Conservation (phyloP, 2,797 vertebrate species). For the Acomys russatus region DNA sequence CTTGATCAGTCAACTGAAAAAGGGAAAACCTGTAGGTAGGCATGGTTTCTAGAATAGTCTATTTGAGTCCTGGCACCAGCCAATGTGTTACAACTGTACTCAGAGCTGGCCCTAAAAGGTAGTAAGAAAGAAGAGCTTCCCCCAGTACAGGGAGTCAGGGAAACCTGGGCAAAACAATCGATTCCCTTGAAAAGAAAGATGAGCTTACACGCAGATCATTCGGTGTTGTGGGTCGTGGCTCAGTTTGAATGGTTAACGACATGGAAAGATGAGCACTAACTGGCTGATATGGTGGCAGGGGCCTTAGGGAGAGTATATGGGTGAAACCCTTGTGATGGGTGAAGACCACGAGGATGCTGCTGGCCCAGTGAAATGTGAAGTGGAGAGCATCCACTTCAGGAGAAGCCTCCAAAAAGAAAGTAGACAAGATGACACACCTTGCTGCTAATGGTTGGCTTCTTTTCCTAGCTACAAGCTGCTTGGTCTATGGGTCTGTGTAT, state of each 20-base stretch:
- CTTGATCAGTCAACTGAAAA: background rate
- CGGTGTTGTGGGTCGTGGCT: background rate
- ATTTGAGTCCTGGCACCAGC: background rate
- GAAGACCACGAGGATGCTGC: background rate
- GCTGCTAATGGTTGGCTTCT: background rate
- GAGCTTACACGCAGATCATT: background rate
- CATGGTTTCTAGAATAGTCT: background rate
- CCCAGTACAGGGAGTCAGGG: background rate
- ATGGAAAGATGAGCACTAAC: background rate
- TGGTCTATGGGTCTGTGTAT: background rate
- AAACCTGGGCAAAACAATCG: background rate
- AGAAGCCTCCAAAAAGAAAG: background rate
- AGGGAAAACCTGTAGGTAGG: background rate
- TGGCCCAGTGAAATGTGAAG: background rate
- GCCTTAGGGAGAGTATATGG: background rate
- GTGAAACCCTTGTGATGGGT: background rate
- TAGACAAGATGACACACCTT: background rate
- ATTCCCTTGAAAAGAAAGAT: slow-evolving; percentile 4
- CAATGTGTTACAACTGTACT: background rate
- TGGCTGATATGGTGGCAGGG: too few species aligned
- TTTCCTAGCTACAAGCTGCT: background rate
- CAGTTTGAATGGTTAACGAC: background rate
- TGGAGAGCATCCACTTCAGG: background rate
- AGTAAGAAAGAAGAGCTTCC: background rate
- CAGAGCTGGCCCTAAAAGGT: background rate